phyloP scores from a whole-genome alignment of 92 coral and sea anemone species.

The Galaxea fascicularis region DNA sequence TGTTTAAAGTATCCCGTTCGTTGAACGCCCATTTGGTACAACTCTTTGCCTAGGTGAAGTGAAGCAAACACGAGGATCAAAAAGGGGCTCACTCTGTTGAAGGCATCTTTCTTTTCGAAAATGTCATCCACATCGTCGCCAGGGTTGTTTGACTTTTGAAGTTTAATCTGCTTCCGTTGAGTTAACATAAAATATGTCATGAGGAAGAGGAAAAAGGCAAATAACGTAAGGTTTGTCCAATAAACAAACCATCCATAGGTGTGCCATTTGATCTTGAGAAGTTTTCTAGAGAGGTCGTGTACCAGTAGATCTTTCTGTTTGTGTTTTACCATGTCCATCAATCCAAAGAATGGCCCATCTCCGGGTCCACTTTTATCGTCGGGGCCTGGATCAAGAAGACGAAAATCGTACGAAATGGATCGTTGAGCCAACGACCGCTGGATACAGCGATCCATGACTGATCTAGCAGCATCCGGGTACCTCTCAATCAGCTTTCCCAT shows the following conservation, averaged over 20 bases:
- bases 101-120: conserved; percentile 29
- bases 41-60: conserved; percentile 70
- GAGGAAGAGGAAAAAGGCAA: conserved; percentile 54
- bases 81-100: conserved; percentile 31
- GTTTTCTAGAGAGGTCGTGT: conserved; percentile 74
- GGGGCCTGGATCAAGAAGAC: conserved; percentile 87
- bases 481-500: conserved; percentile 74
- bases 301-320: conserved; percentile 73
- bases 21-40: conserved; percentile 68
- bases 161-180: conserved; percentile 53
- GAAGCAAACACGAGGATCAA: conserved; percentile 55
- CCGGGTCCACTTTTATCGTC: conserved; percentile 41
- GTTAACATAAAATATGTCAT: conserved; percentile 74
- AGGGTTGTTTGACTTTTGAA: background rate
- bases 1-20: conserved; percentile 63
- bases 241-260: conserved; percentile 75
- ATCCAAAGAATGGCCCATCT: conserved; percentile 72
- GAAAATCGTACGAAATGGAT: conserved; percentile 83
- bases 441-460: conserved; percentile 84
- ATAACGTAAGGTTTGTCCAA: conserved; percentile 64
- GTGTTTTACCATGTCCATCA: conserved; percentile 65
- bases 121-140: conserved; percentile 31
- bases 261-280: conserved; percentile 80
- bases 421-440: conserved; percentile 63
- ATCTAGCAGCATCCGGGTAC: conserved; percentile 82